These are phyloP conservation scores for Pocillopora grandis DNA, from an alignment of 92 coral and sea anemone species.

Conservation along the genomic window DNA sequence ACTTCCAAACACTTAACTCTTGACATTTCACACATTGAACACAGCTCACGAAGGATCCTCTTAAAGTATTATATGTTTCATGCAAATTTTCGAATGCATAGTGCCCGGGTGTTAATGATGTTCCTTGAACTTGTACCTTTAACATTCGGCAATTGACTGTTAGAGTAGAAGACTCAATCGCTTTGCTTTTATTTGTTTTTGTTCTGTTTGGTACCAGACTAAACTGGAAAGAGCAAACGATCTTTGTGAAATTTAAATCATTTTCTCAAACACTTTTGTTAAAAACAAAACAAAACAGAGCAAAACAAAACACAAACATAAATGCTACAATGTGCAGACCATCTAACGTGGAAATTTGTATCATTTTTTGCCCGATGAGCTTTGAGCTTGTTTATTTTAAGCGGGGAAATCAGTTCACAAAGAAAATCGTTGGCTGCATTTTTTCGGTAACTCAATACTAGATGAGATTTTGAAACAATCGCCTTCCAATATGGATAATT, in stretches of 20 bases:
- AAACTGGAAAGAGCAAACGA: no score
- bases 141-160: no score
- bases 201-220: no score
- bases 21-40: background rate
- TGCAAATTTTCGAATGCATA: background rate
- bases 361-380: background rate
- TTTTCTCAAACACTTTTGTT: no score
- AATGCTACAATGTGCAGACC: no score
- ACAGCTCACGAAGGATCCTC: background rate
- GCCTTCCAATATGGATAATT: conserved; percentile 19
- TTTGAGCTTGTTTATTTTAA: background rate
- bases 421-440: conserved; percentile 10
- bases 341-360: background rate
- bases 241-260: no score
- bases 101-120: no score
- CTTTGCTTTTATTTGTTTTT: no score
- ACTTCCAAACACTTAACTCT: background rate
- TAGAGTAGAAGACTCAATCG: no score
- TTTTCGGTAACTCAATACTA: conserved; percentile 9
- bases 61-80: background rate
- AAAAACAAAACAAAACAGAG: no score
- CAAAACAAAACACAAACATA: no score
- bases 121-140: no score
- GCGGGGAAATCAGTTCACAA: background rate
- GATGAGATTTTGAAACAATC: conserved; percentile 8